Percentiles rank a stretch among this genome's conserved stretches.
Evolutionary conservation across 1,140 invertebrate genomes (phyloP).

Genomic region (Papilio machaon): DNA sequence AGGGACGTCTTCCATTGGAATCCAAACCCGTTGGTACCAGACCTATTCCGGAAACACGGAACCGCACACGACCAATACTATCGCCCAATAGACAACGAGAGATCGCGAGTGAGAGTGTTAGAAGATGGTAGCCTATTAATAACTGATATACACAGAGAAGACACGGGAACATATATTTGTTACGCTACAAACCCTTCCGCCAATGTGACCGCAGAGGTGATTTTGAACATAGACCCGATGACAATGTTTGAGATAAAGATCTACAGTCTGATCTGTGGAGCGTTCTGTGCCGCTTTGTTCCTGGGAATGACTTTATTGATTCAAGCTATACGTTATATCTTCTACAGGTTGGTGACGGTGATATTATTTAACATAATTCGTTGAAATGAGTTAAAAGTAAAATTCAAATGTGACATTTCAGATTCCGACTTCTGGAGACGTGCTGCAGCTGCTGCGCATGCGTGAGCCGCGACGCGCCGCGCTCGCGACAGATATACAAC

Average conservation of each 20-base stretch:
- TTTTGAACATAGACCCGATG: slow-evolving; percentile 90
- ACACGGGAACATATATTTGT: slow-evolving; percentile 94
- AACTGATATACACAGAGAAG: slow-evolving; percentile 84
- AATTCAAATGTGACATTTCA: slow-evolving; percentile 66
- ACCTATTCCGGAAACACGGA: slow-evolving; percentile 86
- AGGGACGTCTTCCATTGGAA: slow-evolving; percentile 87
- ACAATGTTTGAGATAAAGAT: slow-evolving; percentile 92
- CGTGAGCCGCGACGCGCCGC: slow-evolving; percentile 85
- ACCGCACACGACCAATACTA: slow-evolving; percentile 82
- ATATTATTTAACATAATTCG: not conserved
- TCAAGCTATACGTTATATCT: slow-evolving; percentile 87
- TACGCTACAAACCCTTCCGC: slow-evolving; percentile 91
- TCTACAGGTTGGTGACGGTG: slow-evolving; percentile 83
- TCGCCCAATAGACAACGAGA: slow-evolving; percentile 76
- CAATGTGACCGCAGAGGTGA: slow-evolving; percentile 88
- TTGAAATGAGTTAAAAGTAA: not conserved
- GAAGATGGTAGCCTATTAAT: slow-evolving; percentile 82
- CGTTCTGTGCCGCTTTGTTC: slow-evolving; percentile 89
- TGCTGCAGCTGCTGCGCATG: slow-evolving; percentile 87
- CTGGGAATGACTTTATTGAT: slow-evolving; percentile 89
- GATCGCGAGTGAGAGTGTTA: slow-evolving; percentile 81
- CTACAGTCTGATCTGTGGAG: slow-evolving; percentile 91
- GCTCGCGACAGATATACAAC: slow-evolving; percentile 91
- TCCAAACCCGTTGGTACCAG: slow-evolving; percentile 85
- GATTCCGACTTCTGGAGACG: slow-evolving; percentile 84